Conservation (phyloP, 2,797 vertebrate genomes). For the Artibeus jamaicensis region DNA sequence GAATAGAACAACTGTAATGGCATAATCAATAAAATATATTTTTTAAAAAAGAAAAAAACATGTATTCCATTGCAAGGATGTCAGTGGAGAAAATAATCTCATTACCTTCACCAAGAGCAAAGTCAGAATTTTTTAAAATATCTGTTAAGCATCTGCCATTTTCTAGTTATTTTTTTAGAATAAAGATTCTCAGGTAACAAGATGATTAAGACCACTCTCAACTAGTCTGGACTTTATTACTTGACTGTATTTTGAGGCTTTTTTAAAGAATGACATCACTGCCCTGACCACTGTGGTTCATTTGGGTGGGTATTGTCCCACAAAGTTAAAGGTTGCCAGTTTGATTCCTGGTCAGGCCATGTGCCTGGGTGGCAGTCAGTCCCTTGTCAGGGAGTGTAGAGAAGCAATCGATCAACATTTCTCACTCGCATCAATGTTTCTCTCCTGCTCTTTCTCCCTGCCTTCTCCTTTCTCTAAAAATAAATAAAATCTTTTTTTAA, state of each 20-base stretch:
- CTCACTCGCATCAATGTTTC: neutral
- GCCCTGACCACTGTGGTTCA: neutral
- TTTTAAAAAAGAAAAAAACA: too few species aligned
- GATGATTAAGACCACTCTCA: neutral
- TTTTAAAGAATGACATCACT: neutral
- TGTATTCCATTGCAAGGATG: neutral
- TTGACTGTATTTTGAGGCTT: neutral
- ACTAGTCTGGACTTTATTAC: neutral
- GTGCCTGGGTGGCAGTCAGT: neutral
- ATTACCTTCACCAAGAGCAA: neutral
- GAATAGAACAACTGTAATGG: too few species aligned
- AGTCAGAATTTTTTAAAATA: neutral
- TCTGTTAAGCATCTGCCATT: slow-evolving; percentile 6
- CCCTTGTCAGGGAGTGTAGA: rapidly evolving
- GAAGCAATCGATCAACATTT: neutral
- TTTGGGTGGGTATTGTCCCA: too few species aligned
- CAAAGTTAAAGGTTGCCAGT: neutral
- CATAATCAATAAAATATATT: too few species aligned
- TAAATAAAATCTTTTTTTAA: neutral
- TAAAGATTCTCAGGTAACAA: slow-evolving; percentile 7
- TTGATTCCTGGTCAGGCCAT: neutral
- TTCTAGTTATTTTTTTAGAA: slow-evolving; percentile 4
- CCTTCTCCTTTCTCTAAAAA: neutral
- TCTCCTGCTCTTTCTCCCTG: neutral
- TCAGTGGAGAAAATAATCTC: slow-evolving; percentile 10